These are phyloP conservation scores for Cairina moschata DNA, from an alignment of 2,113 vertebrate genomes.

Conservation along the genomic window DNA sequence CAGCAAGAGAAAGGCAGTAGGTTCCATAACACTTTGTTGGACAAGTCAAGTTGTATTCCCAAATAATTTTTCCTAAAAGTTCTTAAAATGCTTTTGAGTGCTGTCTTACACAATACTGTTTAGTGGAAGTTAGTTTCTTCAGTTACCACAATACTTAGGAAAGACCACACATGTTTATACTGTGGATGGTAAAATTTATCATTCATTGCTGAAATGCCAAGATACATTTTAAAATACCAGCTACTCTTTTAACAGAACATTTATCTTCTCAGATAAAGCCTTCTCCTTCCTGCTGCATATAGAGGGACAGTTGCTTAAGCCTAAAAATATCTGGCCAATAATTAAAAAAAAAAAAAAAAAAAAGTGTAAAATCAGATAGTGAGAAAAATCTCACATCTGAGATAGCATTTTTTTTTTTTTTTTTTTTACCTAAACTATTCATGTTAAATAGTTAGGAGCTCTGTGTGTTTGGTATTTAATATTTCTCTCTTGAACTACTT, in stretches of 20 bases:
- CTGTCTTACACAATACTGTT: not conserved
- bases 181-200: not conserved
- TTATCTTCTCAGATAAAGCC: not conserved
- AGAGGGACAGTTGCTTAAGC: not conserved
- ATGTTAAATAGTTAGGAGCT: not conserved
- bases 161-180: not conserved
- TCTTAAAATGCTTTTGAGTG: not conserved
- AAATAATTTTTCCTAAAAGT: not conserved
- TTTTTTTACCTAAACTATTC: not conserved
- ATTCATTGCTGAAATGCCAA: not conserved
- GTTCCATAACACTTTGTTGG: not conserved
- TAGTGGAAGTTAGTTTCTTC: not conserved
- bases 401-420: not conserved
- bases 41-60: not conserved
- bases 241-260: not conserved
- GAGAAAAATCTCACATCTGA: not conserved
- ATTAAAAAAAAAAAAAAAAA: not conserved
- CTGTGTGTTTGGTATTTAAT: not conserved
- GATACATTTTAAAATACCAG: not conserved
- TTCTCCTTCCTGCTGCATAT: not conserved
- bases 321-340: not conserved
- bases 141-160: not conserved
- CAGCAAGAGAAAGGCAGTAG: not conserved
- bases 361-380: not conserved
- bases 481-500: slow-evolving; percentile 50